Percentiles rank a stretch among this genome's conserved stretches.
Evolutionary conservation across 1,140 invertebrate genomes (phyloP).

Genomic region (Aphidius gifuensis): DNA sequence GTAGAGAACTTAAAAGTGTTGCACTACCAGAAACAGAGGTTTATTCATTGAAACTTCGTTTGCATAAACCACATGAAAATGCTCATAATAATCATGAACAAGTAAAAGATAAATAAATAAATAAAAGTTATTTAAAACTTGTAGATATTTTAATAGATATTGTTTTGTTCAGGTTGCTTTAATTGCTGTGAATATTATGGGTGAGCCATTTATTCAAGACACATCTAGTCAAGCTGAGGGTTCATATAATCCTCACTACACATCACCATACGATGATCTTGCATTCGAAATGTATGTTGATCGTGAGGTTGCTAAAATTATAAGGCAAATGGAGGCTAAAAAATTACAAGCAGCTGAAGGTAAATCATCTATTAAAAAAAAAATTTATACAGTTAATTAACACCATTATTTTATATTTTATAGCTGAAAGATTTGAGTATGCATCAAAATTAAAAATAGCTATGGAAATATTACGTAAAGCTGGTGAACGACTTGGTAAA

Average conservation of each 20-base stretch:
- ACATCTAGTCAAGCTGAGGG: conserved; percentile 44
- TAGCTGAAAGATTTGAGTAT: conserved; percentile 88
- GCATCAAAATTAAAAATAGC: conserved; percentile 85
- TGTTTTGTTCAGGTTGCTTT: conserved; percentile 61
- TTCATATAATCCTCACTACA: conserved; percentile 61
- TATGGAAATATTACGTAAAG: conserved; percentile 75
- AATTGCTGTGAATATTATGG: conserved; percentile 75
- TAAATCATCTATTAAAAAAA: conserved; percentile 31
- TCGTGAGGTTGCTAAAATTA: conserved; percentile 83
- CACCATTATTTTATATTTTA: conserved; percentile 17
- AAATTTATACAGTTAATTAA: conserved; percentile 6
- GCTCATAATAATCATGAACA: conserved; percentile 76
- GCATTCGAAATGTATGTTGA: conserved; percentile 97
- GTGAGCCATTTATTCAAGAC: conserved; percentile 55
- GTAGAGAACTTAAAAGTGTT: conserved; percentile 82
- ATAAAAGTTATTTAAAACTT: background rate
- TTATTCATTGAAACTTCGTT: conserved; percentile 77
- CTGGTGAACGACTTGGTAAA: conserved; percentile 85
- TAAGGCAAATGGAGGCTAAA: conserved; percentile 82
- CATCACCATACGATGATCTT: conserved; percentile 89
- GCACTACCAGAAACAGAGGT: conserved; percentile 75
- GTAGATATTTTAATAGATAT: conserved; percentile 14
- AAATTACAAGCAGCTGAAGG: conserved; percentile 80
- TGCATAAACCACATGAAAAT: conserved; percentile 79
- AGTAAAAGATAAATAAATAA: conserved; percentile 54